Conservation (phyloP, 2,113 vertebrate genomes). For the Amazona vittata region DNA sequence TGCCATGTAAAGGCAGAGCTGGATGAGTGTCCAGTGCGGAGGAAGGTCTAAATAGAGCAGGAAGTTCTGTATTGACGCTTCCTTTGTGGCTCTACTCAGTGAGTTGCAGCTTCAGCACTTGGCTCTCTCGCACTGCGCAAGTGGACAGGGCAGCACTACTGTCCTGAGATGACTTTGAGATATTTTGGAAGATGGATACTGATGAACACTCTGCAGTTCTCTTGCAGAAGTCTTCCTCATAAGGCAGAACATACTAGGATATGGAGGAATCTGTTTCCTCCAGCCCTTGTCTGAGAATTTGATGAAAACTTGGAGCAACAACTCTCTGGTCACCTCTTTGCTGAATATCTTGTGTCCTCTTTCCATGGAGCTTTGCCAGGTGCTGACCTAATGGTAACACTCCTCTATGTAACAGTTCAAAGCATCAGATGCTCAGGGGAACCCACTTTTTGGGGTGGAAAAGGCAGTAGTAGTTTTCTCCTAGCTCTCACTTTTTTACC, state of each 20-base stretch:
- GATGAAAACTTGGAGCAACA: background rate
- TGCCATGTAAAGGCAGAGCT: background rate
- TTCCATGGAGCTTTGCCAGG: background rate
- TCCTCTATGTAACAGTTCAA: background rate
- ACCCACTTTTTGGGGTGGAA: background rate
- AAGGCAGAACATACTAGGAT: background rate
- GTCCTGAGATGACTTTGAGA: slow-evolving; percentile 18
- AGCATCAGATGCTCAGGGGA: background rate
- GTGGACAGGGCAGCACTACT: background rate
- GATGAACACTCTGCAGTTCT: background rate
- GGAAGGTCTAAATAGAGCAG: background rate
- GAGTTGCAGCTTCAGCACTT: slow-evolving; percentile 56
- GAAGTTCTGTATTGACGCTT: background rate
- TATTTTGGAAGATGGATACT: background rate
- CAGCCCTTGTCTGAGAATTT: background rate
- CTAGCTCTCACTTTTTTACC: background rate
- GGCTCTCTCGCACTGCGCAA: background rate
- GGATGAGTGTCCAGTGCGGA: background rate
- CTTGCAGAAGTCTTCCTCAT: background rate
- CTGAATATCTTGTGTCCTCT: background rate
- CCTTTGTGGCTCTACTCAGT: background rate
- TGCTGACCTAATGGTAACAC: background rate
- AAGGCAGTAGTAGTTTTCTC: background rate
- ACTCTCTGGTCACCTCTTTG: background rate
- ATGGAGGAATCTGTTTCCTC: background rate